Percentiles rank a stretch among this genome's conserved stretches.
Evolutionary conservation across 1,140 invertebrate genomes (phyloP).

Genomic region (Acromyrmex heyeri): DNA sequence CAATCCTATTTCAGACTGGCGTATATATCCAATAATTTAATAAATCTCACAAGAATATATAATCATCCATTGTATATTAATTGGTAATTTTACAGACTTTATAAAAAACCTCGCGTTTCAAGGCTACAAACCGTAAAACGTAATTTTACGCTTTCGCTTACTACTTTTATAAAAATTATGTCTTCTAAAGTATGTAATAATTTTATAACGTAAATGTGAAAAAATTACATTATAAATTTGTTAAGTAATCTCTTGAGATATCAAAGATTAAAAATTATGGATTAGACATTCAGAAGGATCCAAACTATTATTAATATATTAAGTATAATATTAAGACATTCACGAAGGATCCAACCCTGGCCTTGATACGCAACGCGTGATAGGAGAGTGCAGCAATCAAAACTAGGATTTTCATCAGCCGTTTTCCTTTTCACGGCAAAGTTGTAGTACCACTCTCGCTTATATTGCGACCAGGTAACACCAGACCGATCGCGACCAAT

Average conservation of each 20-base stretch:
- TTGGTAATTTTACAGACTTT: slow-evolving; percentile 4
- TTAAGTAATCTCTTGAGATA: neutral
- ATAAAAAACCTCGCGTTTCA: neutral
- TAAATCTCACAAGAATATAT: neutral
- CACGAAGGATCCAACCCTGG: neutral
- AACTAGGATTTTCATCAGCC: slow-evolving; percentile 60
- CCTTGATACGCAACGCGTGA: slow-evolving; percentile 7
- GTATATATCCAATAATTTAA: neutral
- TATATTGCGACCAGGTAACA: slow-evolving; percentile 45
- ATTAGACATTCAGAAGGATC: no score
- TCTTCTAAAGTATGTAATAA: slow-evolving; percentile 7
- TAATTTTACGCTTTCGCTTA: slow-evolving; percentile 45
- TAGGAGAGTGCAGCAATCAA: slow-evolving; percentile 25
- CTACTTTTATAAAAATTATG: neutral
- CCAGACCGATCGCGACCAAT: slow-evolving; percentile 65
- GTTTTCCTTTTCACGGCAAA: slow-evolving; percentile 69
- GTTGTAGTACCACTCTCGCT: slow-evolving; percentile 41
- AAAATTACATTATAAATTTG: slow-evolving; percentile 1
- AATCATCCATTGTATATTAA: neutral
- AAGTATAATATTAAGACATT: no score
- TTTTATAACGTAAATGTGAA: neutral
- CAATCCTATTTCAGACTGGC: neutral
- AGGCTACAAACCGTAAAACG: neutral
- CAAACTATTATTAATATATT: no score
- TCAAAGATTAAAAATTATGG: neutral